phyloP scores from a whole-genome alignment of 92 coral and sea anemone species.

The Diadumene lineata region DNA sequence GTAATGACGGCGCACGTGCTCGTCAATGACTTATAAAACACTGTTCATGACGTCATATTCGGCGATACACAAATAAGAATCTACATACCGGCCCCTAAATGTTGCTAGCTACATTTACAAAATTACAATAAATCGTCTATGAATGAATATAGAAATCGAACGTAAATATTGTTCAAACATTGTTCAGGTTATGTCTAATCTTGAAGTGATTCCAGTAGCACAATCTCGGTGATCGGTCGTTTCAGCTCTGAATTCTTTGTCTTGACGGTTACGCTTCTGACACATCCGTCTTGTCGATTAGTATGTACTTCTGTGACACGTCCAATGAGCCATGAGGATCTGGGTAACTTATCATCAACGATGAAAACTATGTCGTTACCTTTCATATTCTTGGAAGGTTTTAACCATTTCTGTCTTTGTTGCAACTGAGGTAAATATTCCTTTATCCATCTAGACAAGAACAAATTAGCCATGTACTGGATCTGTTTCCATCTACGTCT shows the following conservation, averaged over 20 bases:
- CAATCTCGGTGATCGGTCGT: background rate
- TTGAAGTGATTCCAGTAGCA: background rate
- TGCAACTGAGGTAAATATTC: constrained; percentile 5
- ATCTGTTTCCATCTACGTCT: constrained; percentile 3
- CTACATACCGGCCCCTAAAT: constrained; percentile 5
- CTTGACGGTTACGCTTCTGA: constrained; percentile 3
- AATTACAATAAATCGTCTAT: background rate
- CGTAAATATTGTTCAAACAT: background rate
- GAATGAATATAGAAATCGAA: background rate
- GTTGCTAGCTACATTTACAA: constrained; percentile 1
- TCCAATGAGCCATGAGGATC: constrained; percentile 15
- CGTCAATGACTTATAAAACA: background rate
- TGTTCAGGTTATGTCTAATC: background rate
- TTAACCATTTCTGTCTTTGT: constrained; percentile 10
- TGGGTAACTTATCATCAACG: constrained; percentile 11
- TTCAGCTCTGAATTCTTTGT: background rate
- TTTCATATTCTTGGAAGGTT: background rate
- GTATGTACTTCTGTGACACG: constrained; percentile 6
- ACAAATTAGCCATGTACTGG: background rate
- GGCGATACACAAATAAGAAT: background rate
- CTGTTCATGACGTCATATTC: background rate
- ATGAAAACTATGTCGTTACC: background rate
- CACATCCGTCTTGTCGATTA: constrained; percentile 1
- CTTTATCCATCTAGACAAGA: background rate
- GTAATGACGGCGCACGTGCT: background rate